phyloP scores from a whole-genome alignment of 2,888 invertebrate genomes.

The Lasioglossum marginatum region DNA sequence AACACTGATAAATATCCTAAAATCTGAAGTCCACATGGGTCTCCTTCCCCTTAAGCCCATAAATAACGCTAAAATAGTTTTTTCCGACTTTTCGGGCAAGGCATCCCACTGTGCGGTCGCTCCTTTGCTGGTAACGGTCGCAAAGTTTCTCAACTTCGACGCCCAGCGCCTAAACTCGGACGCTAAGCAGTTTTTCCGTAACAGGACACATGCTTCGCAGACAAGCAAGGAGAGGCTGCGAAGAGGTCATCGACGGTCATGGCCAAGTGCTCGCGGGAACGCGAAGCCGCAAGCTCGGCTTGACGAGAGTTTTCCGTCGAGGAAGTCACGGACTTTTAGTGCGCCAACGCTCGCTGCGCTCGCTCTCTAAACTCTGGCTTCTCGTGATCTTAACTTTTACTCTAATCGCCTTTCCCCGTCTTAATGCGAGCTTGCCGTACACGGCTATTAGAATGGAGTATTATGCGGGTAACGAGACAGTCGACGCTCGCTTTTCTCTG shows the following conservation, averaged over 20 bases:
- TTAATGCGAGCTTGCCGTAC: not conserved
- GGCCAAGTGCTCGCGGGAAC: conserved; percentile 51
- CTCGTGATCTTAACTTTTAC: conserved; percentile 45
- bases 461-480: not conserved
- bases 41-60: too few relatives aligned
- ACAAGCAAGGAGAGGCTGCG: conserved; percentile 19
- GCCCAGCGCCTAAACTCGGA: not conserved
- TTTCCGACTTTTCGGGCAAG: too few relatives aligned
- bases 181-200: not conserved
- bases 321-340: conserved; percentile 41
- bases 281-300: conserved; percentile 39
- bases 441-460: not conserved
- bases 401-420: conserved; percentile 30
- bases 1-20: too few relatives aligned
- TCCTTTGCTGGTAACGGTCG: not conserved
- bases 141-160: not conserved
- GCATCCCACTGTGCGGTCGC: too few relatives aligned
- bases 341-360: conserved; percentile 29
- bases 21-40: too few relatives aligned
- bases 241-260: conserved; percentile 59
- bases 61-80: too few relatives aligned
- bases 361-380: conserved; percentile 37
- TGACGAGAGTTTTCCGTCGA: conserved; percentile 52
- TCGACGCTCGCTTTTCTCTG: not conserved
- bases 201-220: not conserved